Percentiles rank a stretch among this genome's conserved stretches.
Evolutionary conservation across 2,888 invertebrate species (phyloP).

Genomic region (Drosophila paranaensis): DNA sequence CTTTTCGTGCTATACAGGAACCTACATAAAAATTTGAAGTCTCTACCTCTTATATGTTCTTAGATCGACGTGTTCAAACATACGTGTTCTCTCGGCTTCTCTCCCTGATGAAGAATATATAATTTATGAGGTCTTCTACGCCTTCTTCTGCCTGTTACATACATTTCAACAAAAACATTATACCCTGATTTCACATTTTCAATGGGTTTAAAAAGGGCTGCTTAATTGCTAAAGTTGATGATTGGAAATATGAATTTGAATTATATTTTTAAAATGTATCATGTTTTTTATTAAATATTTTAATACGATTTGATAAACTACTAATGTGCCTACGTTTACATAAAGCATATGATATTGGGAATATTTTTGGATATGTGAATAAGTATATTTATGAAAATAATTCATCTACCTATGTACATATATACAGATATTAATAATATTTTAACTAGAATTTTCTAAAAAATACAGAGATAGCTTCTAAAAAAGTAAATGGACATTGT

Average conservation of each 20-base stretch:
- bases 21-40: no score
- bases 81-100: no score
- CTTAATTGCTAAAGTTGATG: no score
- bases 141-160: no score
- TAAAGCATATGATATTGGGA: constrained; percentile 7
- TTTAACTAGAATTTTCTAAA: constrained; percentile 15
- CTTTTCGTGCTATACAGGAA: no score
- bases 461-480: background rate
- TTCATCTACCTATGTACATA: constrained; percentile 42
- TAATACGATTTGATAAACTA: constrained; percentile 19
- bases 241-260: constrained; percentile 6
- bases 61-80: no score
- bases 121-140: no score
- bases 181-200: no score
- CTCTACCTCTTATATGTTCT: no score
- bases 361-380: background rate
- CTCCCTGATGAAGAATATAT: no score
- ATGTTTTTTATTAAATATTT: constrained; percentile 12
- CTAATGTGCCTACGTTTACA: constrained; percentile 19
- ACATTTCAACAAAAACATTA: no score
- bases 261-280: constrained; percentile 5
- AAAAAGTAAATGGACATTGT: background rate
- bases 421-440: constrained; percentile 31
- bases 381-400: constrained; percentile 32
- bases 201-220: no score